Percentiles rank a stretch among this genome's conserved stretches.
These are phyloP conservation scores for Ginglymostoma cirratum DNA, from an alignment of 2,113 vertebrate genomes.

Conservation along the genomic window DNA sequence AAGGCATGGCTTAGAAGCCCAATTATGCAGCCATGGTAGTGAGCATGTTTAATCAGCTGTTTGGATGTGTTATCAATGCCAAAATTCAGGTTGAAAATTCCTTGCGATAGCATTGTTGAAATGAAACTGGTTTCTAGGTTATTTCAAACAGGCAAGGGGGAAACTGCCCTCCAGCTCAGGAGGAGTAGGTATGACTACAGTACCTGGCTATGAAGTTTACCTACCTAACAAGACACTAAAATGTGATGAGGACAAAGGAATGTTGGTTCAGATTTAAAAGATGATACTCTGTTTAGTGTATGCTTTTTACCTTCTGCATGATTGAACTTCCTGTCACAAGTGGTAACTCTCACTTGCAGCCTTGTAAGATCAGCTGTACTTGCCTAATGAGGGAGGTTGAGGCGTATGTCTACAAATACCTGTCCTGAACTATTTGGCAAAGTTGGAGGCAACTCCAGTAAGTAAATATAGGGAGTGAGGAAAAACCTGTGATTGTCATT, in stretches of 20 bases:
- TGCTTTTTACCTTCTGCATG: background rate
- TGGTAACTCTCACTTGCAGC: background rate
- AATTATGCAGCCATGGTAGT: background rate
- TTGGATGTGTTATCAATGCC: background rate
- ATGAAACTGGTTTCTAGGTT: background rate
- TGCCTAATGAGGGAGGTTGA: background rate
- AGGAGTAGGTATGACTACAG: background rate
- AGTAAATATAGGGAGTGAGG: background rate
- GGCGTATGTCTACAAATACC: background rate
- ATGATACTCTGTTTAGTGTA: background rate
- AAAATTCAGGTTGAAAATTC: background rate
- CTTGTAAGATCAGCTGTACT: background rate
- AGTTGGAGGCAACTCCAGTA: background rate
- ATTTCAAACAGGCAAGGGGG: background rate
- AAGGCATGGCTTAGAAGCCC: background rate
- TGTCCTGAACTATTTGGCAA: background rate
- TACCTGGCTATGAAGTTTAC: background rate
- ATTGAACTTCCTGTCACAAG: background rate
- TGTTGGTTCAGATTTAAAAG: background rate
- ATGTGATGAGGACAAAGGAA: background rate
- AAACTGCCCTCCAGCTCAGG: background rate
- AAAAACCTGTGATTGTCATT: background rate
- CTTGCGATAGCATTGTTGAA: too few relatives aligned
- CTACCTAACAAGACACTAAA: background rate
- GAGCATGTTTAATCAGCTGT: background rate